Evolutionary conservation across 2,888 invertebrate genomes (phyloP).

Genomic region (Polydrusus cervinus): DNA sequence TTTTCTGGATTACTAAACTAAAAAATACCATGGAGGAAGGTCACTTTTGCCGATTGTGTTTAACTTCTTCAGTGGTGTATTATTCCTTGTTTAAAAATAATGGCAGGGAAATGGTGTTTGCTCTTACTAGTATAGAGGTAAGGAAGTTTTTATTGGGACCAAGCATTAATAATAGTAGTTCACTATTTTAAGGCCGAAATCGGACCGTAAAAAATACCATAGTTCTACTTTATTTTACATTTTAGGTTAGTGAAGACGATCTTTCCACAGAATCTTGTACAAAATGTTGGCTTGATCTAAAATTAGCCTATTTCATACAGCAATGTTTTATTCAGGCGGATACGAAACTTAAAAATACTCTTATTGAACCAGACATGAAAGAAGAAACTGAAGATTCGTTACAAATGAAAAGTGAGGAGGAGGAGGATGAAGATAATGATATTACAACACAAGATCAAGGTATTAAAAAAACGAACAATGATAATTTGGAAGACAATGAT

Average conservation of each 20-base stretch:
- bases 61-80: constrained; percentile 57
- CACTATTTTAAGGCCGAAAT: no score
- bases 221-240: not conserved
- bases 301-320: constrained; percentile 60
- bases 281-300: constrained; percentile 61
- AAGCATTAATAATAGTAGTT: no score
- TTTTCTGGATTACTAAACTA: no score
- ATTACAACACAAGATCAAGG: not conserved
- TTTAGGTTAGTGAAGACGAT: constrained; percentile 33
- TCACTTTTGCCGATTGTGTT: constrained; percentile 62
- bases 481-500: not conserved
- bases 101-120: constrained; percentile 59
- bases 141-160: not conserved
- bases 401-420: constrained; percentile 7
- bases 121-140: constrained; percentile 63
- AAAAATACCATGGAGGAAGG: constrained; percentile 9
- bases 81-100: constrained; percentile 59
- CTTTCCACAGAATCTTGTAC: constrained; percentile 58
- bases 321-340: constrained; percentile 59
- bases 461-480: not conserved
- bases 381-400: not conserved
- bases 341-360: constrained; percentile 38
- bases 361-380: not conserved
- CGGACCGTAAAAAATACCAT: not conserved
- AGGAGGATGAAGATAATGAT: constrained; percentile 16